Percentiles rank a stretch among this genome's conserved stretches.
Evolutionary conservation across 2,797 vertebrate genomes (phyloP).

Genomic region (Myiothlypis coronata): DNA sequence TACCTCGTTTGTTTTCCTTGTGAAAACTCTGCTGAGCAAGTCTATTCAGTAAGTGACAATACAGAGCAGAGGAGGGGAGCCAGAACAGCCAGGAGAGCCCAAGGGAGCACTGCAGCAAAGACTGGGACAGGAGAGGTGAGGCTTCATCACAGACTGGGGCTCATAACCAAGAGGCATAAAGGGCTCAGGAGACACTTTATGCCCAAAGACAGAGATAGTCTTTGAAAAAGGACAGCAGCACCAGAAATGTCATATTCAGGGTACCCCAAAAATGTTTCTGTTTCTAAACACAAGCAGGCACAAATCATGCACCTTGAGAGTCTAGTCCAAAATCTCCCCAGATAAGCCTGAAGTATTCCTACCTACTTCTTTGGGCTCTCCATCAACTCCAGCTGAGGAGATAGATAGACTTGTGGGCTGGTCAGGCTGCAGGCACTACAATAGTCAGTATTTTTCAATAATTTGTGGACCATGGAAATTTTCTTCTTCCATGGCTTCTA

Average conservation of each 20-base stretch:
- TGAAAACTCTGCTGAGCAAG: constrained; percentile 11
- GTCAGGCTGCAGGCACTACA: not conserved
- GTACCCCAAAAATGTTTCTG: not conserved
- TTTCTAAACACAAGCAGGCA: not conserved
- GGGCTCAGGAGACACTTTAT: not conserved
- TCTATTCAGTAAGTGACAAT: not conserved
- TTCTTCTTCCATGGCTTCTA: not conserved
- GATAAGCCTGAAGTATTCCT: not conserved
- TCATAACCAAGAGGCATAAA: not conserved
- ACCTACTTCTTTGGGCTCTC: not conserved
- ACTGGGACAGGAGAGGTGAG: not conserved
- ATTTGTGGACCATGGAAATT: not conserved
- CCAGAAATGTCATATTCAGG: not conserved
- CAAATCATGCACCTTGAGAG: not conserved
- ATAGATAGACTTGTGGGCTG: not conserved
- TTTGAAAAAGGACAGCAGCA: not conserved
- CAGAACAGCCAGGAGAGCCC: not conserved
- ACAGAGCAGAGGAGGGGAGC: not conserved
- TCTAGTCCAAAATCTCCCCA: not conserved
- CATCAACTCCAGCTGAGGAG: not conserved
- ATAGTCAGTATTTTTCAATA: not conserved
- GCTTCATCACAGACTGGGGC: not conserved
- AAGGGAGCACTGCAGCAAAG: not conserved
- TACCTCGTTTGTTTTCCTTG: not conserved
- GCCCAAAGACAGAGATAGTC: not conserved